Evolutionary conservation across 2,888 invertebrate species (phyloP).

Genomic region (Chrysina gloriosa): DNA sequence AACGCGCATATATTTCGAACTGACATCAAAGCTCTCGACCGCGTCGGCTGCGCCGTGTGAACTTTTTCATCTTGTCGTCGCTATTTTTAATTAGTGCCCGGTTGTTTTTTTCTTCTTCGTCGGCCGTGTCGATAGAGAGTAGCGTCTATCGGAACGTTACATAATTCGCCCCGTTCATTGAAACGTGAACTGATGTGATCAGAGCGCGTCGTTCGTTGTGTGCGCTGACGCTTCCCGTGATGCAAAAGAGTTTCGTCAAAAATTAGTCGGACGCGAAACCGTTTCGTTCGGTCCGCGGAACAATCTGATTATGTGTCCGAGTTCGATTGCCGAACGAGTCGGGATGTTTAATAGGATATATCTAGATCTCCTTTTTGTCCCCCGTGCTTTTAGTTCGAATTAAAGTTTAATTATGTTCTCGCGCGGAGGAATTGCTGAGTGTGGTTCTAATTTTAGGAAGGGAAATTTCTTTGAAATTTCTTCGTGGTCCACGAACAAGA

Average conservation of each 20-base stretch:
- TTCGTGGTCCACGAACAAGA: too few relatives aligned
- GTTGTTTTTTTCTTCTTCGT: slow-evolving; percentile 25
- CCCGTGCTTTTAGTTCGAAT: too few relatives aligned
- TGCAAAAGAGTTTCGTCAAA: slow-evolving; percentile 24
- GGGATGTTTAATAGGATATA: too few relatives aligned
- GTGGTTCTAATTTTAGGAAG: too few relatives aligned
- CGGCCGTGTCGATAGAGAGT: background rate
- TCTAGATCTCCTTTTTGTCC: too few relatives aligned
- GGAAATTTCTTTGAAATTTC: too few relatives aligned
- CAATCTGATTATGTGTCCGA: background rate
- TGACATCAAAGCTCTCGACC: slow-evolving; percentile 24
- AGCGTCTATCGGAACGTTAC: slow-evolving; percentile 14
- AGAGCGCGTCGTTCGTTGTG: background rate
- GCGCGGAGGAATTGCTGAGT: too few relatives aligned
- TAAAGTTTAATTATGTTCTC: too few relatives aligned
- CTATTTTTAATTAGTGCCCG: slow-evolving; percentile 33
- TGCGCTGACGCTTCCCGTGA: slow-evolving; percentile 32
- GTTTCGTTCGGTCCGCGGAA: background rate
- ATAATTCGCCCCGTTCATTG: slow-evolving; percentile 11
- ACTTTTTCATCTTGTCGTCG: slow-evolving; percentile 20
- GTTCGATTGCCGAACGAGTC: too few relatives aligned
- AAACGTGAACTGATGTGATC: slow-evolving; percentile 32
- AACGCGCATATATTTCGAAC: slow-evolving; percentile 28
- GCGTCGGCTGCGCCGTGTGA: slow-evolving; percentile 15
- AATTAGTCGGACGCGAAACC: slow-evolving; percentile 21